Evolutionary conservation across 2,797 vertebrate genomes (phyloP), one percentile per base, ranked within the genome.

Genomic region (Gastrophryne carolinensis): DNA sequence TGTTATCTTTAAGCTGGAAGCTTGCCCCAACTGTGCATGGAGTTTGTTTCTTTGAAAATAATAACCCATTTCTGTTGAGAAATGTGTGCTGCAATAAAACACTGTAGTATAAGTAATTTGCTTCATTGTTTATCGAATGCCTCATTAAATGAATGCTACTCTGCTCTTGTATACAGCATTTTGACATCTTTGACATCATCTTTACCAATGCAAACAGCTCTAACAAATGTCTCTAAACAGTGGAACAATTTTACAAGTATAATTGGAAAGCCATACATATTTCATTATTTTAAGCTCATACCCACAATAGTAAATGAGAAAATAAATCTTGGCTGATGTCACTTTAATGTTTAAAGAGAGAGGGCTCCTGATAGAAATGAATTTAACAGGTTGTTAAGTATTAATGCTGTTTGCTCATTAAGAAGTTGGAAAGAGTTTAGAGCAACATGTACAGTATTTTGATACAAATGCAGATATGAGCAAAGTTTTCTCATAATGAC

Each of bases 121-220:
- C 41, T 67, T 50, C 41, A 68, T 67, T 75, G 64, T 52, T 73
- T 60, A 67, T 75, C 26, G 24, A 60, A 60, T 60, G 53, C 41
- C 64, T 60, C 44, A 68, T 75, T 68, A 75, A 67, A 75, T 75
- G 30, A 67, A 50, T 67, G 17, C 63, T 37, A 67, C 15, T 52
- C 53, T 67, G 37, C 29, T 24, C 21, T 49, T 34, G 47, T 35
- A 47, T 66, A 49, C 6, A 49, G 30, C 50, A 75, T 23, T 60
- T 29, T 68, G 72, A 74, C 72, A 74, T 52, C 37, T 50, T n/a
- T n/a, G 58, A 60, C 29, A 50, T 30, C 67, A 60, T 75, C 15
- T 29, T 37, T 37, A 39, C 26, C 29, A 60, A 61, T 30, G 52
- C 41, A 75, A 75, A 67, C 53, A 60, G 63, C 58, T 75, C 53